These are phyloP conservation scores for Enoplosus armatus DNA, from an alignment of 2,797 vertebrate species.

Conservation along the genomic window DNA sequence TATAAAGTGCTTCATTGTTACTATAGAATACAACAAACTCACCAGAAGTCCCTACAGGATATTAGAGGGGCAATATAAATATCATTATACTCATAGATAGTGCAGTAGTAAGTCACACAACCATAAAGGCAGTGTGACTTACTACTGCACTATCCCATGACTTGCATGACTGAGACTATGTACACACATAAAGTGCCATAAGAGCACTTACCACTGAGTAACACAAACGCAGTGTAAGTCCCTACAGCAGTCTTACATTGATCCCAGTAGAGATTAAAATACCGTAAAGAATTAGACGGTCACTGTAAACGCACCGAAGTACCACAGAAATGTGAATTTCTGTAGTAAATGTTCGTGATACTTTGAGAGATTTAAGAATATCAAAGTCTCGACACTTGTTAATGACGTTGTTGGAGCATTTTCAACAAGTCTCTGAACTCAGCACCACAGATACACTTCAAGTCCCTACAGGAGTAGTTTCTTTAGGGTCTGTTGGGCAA, in stretches of 20 bases:
- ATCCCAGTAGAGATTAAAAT: conserved; percentile 61
- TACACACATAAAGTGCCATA: conserved; percentile 1
- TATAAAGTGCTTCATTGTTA: neutral
- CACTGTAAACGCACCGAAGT: conserved; percentile 12
- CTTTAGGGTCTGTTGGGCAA: conserved; percentile 7
- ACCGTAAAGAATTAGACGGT: conserved; percentile 54
- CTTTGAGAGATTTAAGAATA: neutral
- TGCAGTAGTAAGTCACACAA: too few species aligned
- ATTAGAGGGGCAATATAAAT: neutral
- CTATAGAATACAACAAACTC: neutral
- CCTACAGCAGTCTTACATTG: conserved; percentile 13
- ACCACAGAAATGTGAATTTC: conserved; percentile 2
- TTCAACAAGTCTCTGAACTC: neutral
- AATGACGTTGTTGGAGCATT: neutral
- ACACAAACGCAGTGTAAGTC: conserved; percentile 8
- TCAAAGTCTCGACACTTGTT: neutral
- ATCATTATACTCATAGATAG: too few species aligned
- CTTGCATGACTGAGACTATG: conserved; percentile 5
- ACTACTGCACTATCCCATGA: conserved; percentile 26
- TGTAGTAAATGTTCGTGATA: neutral
- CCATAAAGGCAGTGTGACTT: conserved; percentile 1
- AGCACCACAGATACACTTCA: neutral
- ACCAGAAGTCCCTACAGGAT: neutral
- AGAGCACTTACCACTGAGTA: neutral
- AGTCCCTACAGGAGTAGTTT: conserved; percentile 16